Conservation (phyloP, 2,797 vertebrate species). For the Momotus momota region DNA sequence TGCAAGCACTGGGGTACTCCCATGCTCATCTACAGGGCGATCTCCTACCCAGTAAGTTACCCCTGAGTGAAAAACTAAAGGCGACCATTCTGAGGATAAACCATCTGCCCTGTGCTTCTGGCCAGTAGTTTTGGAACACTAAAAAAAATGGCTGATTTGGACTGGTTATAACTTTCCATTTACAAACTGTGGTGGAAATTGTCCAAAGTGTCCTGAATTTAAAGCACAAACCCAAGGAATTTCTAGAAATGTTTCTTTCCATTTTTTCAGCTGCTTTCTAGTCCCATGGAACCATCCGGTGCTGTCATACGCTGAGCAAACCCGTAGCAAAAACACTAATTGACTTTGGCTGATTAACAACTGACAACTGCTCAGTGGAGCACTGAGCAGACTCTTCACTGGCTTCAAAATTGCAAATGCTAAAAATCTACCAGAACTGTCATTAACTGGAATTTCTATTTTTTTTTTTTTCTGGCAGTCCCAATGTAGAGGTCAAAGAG, state of each 20-base stretch:
- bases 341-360: constrained; percentile 40
- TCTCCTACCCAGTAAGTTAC: neutral
- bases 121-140: neutral
- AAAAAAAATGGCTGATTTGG: neutral
- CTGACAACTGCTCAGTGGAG: neutral
- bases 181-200: neutral
- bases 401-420: neutral
- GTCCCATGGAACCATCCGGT: neutral
- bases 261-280: neutral
- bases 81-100: neutral
- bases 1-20: neutral
- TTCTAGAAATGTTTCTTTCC: neutral
- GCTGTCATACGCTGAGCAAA: neutral
- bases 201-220: neutral
- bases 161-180: neutral
- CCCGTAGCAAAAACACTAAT: constrained; percentile 9
- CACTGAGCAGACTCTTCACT: neutral
- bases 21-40: neutral
- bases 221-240: neutral
- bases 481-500: neutral
- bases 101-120: neutral
- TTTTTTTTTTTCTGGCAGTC: neutral
- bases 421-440: neutral
- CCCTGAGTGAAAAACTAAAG: neutral
- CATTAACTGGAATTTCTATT: neutral